Base-by-base conservation (phyloP, 2,888 invertebrate species). In the Macrostomum cliftonense region DNA sequence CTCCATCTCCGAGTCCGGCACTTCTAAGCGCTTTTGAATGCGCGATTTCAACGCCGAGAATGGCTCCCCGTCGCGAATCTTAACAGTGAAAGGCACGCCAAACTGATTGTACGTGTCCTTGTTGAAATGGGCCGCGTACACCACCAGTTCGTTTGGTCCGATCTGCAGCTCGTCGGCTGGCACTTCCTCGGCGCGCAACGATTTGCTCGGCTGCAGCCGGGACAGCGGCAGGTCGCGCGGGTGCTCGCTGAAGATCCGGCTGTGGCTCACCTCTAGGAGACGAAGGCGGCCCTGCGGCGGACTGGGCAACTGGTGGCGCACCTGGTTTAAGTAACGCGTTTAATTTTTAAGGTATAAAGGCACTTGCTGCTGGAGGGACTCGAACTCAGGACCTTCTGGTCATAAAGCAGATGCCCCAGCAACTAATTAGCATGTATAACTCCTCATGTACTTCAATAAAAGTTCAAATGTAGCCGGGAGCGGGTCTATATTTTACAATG, bases 1-100 rank as follows among this genome's bases (percentile, higher is more conserved):
- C 20, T 52, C 52, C 14, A 52, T 52, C 28, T 52, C 52, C 21
- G 50, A 52, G 13, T 52, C 52, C 4, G 51, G 28, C n/a, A 53
- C 28, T 14, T 52, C 51, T 13, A 52, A 21, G 14, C 52, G 52
- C 13, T 36, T 45, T 42, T 39, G 52, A 39, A 52, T 52, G 12
- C 52, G 21, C 21, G 50, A 45, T 19, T 43, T 17, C n/a, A 52
- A 42, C 12, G 44, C 51, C 20, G 37, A 16, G 46, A 52, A 52
- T 12, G 37, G 14, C 40, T 52, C 52, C 2, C 51, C 45, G 38
- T 52, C 45, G 9, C 42, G 42, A 28, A 52, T 53, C 40, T 52
- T 52, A 7, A 52, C 20, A 28, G 51, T 53, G 28, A 52, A 52
- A 1, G 52, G 52, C 28, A 52, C 37, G 36, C 52, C 52, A 40